Base-by-base conservation (phyloP, 2,797 vertebrate species). In the Pantherophis vulpinus region DNA sequence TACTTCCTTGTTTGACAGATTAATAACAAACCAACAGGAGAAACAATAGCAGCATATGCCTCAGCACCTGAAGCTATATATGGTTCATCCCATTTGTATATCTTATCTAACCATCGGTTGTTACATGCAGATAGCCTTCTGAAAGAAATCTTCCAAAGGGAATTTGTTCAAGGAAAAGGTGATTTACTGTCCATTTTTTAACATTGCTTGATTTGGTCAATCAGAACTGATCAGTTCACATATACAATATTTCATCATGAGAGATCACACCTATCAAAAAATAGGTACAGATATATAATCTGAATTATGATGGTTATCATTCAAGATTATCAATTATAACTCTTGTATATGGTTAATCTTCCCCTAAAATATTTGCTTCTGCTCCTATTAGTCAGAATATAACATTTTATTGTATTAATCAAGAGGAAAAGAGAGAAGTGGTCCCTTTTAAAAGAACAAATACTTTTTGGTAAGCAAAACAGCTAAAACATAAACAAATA, bases 1-100 rank as follows among this genome's bases (percentile, higher is more conserved):
- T 3, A 66, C 54, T 92, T 93, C 61, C 92, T 12, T 94, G 13
- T 96, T 94, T 96, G 93, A 94, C 97, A 99, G 99, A 97, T 99
- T 91, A 98, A 98, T 16, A 99, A 98, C 37, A 95, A 97, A 91
- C 97, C 98, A 95, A 98, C 98, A 0, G 98, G 98, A 94, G 99
- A 99, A 95, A 98, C 95, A 88, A 95, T 99, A 95, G 96, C 98
- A 0, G 99, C 98, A 63, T 99, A 99, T 97, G 98, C 98, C 51
- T 97, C 96, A 92, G 98, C 97, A 1, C 99, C 99, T 2, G 99
- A 99, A 97, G 98, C 97, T 13, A 97, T 99, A 94, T 99, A 98
- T 11, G 99, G 99, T 90, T 97, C 98, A 0, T 99, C 99, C 23
- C 99, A 98, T 90, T 93, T 99, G 89, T 98, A 97, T 93, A 97